Evolutionary conservation across 2,888 invertebrate genomes (phyloP).

Genomic region (Tipula confusa): DNA sequence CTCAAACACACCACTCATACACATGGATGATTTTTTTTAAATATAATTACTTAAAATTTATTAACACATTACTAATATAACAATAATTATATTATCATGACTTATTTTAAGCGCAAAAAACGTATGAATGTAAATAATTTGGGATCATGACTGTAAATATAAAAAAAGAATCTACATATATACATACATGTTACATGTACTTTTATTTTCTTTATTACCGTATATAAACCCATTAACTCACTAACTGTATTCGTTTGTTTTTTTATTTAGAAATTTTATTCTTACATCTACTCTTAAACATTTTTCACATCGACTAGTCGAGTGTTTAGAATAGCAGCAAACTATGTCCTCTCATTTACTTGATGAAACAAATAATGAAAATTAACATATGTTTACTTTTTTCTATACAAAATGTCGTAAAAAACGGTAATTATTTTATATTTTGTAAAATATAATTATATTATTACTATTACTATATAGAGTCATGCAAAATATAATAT

Average conservation of each 20-base stretch:
- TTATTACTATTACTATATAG: background rate
- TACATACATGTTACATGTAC: background rate
- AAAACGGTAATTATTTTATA: background rate
- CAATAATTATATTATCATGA: background rate
- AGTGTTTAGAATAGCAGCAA: background rate
- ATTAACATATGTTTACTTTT: background rate
- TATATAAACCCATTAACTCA: background rate
- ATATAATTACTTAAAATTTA: slow-evolving; percentile 20
- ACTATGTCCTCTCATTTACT: background rate
- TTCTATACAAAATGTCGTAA: background rate
- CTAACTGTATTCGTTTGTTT: background rate
- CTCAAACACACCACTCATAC: background rate
- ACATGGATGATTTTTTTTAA: background rate
- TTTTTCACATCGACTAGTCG: background rate
- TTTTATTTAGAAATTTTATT: background rate
- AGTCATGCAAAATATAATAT: background rate
- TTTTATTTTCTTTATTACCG: slow-evolving; percentile 3
- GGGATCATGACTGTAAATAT: background rate
- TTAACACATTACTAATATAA: background rate
- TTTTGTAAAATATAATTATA: background rate
- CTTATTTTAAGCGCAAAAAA: background rate
- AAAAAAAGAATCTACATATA: background rate
- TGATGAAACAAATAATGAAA: background rate
- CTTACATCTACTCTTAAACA: background rate
- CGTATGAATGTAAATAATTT: background rate